Evolutionary conservation across 1,140 invertebrate species (phyloP), one percentile per base, ranked within the genome.

Genomic region (Drosophila willistoni): DNA sequence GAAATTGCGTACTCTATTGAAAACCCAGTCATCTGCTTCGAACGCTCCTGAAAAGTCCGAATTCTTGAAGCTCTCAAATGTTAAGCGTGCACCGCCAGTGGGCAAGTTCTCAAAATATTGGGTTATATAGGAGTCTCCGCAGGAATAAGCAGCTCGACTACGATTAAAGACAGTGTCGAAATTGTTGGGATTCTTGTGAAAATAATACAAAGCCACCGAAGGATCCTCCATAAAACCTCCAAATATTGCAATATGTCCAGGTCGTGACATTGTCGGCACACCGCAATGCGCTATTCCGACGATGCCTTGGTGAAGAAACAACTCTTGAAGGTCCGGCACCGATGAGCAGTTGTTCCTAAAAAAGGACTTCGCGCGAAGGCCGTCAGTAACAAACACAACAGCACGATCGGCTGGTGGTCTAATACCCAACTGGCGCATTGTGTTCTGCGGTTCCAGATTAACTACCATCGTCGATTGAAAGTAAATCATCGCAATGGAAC

Each of bases 91-190:
- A 63, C 87, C 93, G 9, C 69, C 57, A 69, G 47, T 68, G 29
- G 68, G 82, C 89, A 94, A 95, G 95, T 94, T 95, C 96, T 57
- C 1, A 60, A 73, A 25, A 7, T 99, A 97, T 39, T 95, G 94
- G 17, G 98, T 92, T 89, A 99, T 98, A 92, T 99, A 98, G 74
- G 97, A 97, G 93, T 97, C 98, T 4, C 98, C 98, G 96, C 98
- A 99, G 9, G 95, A 93, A 89, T 93, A 94, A 13, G 94, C 93
- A 7, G 61, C 36, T 1, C 19, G 6, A 41, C 80, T 98, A 92
- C 97, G 95, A 94, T 99, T 99, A 82, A 99, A 98, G 2, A 99
- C 94, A 17, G 97, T 98, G 93, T 99, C 98, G 95, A 99, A 99
- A 84, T 97, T 95, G 10, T 98, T 96, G 10, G 97, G 96, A 93